Conservation (phyloP, 2,113 vertebrate genomes). For the Nesospiza acunhae region DNA sequence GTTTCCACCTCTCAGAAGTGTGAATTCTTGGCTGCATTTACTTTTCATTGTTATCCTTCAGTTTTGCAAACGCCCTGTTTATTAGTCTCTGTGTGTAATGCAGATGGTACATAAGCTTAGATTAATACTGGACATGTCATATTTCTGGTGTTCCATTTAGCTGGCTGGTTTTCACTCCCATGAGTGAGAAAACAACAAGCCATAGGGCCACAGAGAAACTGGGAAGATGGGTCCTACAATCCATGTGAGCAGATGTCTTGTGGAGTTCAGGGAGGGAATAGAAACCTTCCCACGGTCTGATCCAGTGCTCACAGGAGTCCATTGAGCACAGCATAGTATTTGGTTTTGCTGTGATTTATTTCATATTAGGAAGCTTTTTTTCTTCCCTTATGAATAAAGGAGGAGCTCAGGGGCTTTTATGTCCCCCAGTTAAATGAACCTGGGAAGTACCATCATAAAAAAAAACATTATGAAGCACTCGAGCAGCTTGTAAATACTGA, state of each 20-base stretch:
- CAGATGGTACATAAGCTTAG: not conserved
- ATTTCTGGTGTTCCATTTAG: not conserved
- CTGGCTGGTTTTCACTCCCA: not conserved
- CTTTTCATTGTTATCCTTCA: not conserved
- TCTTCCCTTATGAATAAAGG: not conserved
- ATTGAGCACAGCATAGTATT: not conserved
- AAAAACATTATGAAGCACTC: not conserved
- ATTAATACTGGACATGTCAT: not conserved
- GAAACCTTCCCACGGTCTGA: not conserved
- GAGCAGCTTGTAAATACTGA: slow-evolving; percentile 62
- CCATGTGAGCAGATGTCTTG: not conserved
- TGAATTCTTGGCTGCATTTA: not conserved
- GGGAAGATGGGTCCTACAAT: not conserved
- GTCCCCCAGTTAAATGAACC: not conserved
- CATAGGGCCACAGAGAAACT: not conserved
- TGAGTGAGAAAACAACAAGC: not conserved
- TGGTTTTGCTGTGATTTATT: not conserved
- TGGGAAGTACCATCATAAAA: not conserved
- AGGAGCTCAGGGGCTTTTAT: not conserved
- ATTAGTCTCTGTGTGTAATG: not conserved
- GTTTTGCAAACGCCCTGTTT: not conserved
- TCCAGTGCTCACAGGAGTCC: not conserved
- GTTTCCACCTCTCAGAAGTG: not conserved
- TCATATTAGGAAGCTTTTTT: not conserved
- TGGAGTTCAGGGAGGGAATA: not conserved